These are phyloP conservation scores for Solea senegalensis DNA, from an alignment of 2,113 vertebrate genomes.

Conservation along the genomic window DNA sequence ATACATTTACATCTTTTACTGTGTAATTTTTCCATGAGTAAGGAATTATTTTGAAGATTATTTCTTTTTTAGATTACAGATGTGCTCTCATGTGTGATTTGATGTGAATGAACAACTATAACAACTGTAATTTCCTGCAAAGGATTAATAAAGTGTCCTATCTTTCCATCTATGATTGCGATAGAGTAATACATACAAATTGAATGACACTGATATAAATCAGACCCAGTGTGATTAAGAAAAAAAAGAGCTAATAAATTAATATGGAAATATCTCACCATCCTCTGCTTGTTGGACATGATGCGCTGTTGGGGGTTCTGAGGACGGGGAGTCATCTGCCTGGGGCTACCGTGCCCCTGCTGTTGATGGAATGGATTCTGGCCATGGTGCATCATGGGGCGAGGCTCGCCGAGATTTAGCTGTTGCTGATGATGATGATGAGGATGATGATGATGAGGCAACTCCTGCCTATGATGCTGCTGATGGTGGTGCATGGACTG, in stretches of 20 bases:
- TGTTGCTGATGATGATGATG: conserved; percentile 65
- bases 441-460: conserved; percentile 70
- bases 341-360: conserved; percentile 79
- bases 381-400: conserved; percentile 86
- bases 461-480: conserved; percentile 83
- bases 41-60: no score
- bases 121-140: no score
- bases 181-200: background rate
- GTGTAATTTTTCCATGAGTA: background rate
- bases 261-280: conserved; percentile 81
- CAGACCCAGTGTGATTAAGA: background rate
- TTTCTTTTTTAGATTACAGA: no score
- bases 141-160: no score
- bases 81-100: no score
- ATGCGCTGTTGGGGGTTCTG: conserved; percentile 82
- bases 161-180: background rate
- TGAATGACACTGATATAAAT: background rate
- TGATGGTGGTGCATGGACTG: conserved; percentile 79
- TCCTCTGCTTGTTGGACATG: conserved; percentile 84
- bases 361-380: conserved; percentile 91
- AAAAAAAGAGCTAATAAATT: conserved; percentile 3
- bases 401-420: conserved; percentile 71
- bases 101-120: no score
- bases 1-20: background rate
- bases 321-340: conserved; percentile 86